Evolutionary conservation across 1,140 invertebrate genomes (phyloP).

Genomic region (Drosophila bocki): DNA sequence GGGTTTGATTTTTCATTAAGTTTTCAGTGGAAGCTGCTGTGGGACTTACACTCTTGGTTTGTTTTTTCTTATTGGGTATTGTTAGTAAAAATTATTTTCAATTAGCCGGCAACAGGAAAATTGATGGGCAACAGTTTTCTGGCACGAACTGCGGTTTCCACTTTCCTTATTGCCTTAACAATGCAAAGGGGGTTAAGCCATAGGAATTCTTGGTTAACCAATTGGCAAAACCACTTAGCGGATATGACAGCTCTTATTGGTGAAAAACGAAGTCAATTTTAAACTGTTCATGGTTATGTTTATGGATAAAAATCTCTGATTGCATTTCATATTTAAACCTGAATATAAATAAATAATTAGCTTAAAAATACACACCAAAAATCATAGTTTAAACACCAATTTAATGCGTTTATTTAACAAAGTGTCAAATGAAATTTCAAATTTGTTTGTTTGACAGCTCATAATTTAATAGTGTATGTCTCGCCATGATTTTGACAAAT

Average conservation of each 20-base stretch:
- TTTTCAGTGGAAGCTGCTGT: conserved; percentile 43
- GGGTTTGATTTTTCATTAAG: conserved; percentile 77
- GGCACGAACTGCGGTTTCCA: conserved; percentile 5
- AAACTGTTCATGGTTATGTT: background rate
- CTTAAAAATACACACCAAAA: background rate
- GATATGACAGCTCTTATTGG: background rate
- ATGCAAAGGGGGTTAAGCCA: background rate
- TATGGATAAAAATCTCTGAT: background rate
- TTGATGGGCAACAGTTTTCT: conserved; percentile 28
- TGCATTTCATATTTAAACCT: background rate
- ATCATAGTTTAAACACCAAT: background rate
- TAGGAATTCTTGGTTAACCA: background rate
- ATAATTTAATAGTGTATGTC: conserved; percentile 14
- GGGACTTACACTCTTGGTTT: conserved; percentile 20
- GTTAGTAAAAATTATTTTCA: conserved; percentile 74
- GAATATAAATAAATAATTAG: conserved; percentile 6
- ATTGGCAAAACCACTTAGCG: background rate
- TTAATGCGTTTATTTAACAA: conserved; percentile 2
- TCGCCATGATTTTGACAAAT: conserved; percentile 22
- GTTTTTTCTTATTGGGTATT: conserved; percentile 19
- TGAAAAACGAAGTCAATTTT: background rate
- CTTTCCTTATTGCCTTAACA: conserved; percentile 17
- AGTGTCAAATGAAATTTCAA: conserved; percentile 16
- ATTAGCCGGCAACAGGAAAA: conserved; percentile 56
- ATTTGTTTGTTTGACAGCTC: conserved; percentile 20